Conservation (phyloP, 2,113 vertebrate species). For the Microcebus murinus region DNA sequence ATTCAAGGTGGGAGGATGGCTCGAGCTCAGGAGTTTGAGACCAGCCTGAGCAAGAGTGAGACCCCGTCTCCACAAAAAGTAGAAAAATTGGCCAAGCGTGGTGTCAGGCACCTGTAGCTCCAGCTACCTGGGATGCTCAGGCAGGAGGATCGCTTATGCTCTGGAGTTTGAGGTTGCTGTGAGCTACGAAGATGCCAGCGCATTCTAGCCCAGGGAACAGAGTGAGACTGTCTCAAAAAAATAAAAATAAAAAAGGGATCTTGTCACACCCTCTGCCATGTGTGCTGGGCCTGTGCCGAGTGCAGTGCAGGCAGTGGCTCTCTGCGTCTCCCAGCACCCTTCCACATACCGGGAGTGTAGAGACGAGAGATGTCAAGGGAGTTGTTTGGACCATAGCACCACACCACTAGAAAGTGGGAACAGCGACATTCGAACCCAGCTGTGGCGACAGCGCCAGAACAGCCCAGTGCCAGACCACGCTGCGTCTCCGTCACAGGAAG, state of each 20-base stretch:
- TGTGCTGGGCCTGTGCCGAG: rapidly evolving
- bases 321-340: not conserved
- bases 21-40: not conserved
- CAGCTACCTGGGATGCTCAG: not conserved
- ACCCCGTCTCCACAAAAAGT: too few species aligned
- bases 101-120: not conserved
- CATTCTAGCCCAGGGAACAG: not conserved
- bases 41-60: too few species aligned
- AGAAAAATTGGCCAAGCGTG: too few species aligned
- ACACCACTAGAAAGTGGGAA: not conserved
- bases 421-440: not conserved
- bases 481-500: rapidly evolving
- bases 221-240: not conserved
- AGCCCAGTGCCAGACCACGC: not conserved
- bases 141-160: not conserved
- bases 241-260: not conserved
- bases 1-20: not conserved
- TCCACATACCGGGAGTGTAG: not conserved
- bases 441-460: not conserved
- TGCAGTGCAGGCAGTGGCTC: rapidly evolving
- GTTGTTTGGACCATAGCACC: not conserved
- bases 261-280: not conserved
- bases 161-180: not conserved
- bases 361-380: not conserved
- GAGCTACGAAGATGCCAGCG: not conserved